Evolutionary conservation across 2,113 vertebrate genomes (phyloP).

Genomic region (Onychostruthus taczanowskii): DNA sequence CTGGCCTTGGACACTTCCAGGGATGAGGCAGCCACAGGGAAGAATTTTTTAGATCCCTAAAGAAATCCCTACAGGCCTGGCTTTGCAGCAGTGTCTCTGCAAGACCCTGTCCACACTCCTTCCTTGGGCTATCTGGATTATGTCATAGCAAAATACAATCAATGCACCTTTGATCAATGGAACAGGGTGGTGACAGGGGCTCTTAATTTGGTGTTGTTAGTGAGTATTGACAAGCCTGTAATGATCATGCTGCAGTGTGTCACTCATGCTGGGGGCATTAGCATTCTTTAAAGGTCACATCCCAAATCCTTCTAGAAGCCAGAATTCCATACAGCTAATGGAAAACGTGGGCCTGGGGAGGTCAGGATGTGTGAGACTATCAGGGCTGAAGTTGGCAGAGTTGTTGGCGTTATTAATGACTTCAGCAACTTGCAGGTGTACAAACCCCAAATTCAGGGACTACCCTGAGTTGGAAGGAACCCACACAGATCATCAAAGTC

Average conservation of each 20-base stretch:
- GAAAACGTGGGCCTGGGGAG: neutral
- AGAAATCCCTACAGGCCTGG: neutral
- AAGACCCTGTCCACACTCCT: neutral
- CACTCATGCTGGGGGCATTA: constrained; percentile 77
- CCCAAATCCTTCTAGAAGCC: constrained; percentile 37
- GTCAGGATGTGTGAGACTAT: neutral
- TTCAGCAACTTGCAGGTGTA: neutral
- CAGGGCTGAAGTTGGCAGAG: neutral
- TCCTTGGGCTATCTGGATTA: constrained; percentile 58
- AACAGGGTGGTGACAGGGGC: constrained; percentile 80
- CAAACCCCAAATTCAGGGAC: neutral
- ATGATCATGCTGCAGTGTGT: constrained; percentile 76
- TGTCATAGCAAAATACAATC: constrained; percentile 73
- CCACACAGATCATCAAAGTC: neutral
- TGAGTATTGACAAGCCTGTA: constrained; percentile 84
- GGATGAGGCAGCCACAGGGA: neutral
- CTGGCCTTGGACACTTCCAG: neutral
- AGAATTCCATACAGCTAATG: constrained; percentile 31
- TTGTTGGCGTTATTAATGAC: neutral
- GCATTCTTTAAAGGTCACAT: constrained; percentile 90
- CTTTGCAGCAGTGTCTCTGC: neutral
- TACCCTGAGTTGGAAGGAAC: neutral
- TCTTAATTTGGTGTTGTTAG: constrained; percentile 82
- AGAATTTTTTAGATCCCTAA: neutral
- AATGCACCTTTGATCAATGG: constrained; percentile 83